phyloP scores from a whole-genome alignment of 2,113 vertebrate genomes.

The Psettodes erumei region DNA sequence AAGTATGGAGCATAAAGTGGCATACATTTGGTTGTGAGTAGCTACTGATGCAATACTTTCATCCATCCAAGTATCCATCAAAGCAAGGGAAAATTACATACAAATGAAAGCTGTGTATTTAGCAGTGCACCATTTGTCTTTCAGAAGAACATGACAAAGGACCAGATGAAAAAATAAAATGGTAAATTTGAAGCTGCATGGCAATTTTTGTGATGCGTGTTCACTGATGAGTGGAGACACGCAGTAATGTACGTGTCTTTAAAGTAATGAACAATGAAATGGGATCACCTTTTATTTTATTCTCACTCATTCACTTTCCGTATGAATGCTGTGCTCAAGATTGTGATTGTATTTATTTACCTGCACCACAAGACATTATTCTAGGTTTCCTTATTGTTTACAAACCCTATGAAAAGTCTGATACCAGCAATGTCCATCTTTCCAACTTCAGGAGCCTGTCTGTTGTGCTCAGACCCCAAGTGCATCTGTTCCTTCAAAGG shows the following conservation, averaged over 20 bases:
- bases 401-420: background rate
- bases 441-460: background rate
- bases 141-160: slow-evolving; percentile 65
- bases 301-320: slow-evolving; percentile 4
- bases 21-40: background rate
- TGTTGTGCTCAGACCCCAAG: background rate
- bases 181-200: slow-evolving; percentile 70
- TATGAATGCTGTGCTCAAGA: slow-evolving; percentile 5
- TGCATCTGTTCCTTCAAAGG: background rate
- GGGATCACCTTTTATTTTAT: background rate
- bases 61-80: too few relatives aligned
- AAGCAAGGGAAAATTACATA: background rate
- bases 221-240: background rate
- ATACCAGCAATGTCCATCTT: background rate
- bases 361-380: background rate
- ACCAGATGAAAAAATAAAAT: slow-evolving; percentile 55
- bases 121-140: slow-evolving; percentile 59
- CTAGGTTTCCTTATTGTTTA: background rate
- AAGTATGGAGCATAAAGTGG: background rate
- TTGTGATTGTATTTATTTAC: background rate
- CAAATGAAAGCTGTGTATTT: slow-evolving; percentile 19
- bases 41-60: background rate
- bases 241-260: background rate
- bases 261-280: slow-evolving; percentile 14
- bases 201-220: slow-evolving; percentile 25